Percentiles rank a stretch among this genome's conserved stretches.
Evolutionary conservation across 2,888 invertebrate genomes (phyloP).

Genomic region (Lasioglossum villosulum): DNA sequence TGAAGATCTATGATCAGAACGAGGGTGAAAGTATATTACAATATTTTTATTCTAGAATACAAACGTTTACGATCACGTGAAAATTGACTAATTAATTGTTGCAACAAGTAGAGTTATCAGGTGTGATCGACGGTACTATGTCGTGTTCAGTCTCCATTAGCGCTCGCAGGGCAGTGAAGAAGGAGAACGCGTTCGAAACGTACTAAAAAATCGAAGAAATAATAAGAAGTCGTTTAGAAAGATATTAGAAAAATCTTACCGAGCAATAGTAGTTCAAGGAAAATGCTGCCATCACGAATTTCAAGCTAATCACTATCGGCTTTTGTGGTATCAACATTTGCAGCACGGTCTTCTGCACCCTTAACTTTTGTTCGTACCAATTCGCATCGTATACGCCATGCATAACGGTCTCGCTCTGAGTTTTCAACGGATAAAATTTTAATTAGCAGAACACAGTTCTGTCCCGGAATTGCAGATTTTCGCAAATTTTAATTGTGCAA

Average conservation of each 20-base stretch:
- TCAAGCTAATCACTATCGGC: conserved; percentile 36
- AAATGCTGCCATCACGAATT: conserved; percentile 43
- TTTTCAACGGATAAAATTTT: background rate
- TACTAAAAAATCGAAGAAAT: conserved; percentile 25
- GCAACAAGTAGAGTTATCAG: background rate
- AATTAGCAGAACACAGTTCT: background rate
- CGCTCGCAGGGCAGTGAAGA: conserved; percentile 38
- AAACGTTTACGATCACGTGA: background rate
- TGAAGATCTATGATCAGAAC: no score
- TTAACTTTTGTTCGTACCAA: conserved; percentile 30
- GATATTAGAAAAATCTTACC: conserved; percentile 43
- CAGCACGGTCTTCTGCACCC: conserved; percentile 10
- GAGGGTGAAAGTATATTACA: background rate
- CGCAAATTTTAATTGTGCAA: no score
- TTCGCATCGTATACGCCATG: conserved; percentile 22
- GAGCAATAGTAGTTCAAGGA: conserved; percentile 65
- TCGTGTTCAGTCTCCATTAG: background rate
- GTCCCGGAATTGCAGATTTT: background rate
- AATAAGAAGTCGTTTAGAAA: no score
- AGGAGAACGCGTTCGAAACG: conserved; percentile 24
- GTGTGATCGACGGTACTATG: background rate
- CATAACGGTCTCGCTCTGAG: conserved; percentile 33
- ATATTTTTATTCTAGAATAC: background rate
- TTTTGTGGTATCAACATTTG: conserved; percentile 27
- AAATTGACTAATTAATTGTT: background rate